A percentile compares a stretch with the other conserved stretches of the same genome.
These are phyloP conservation scores for Acropternis orthonyx DNA, from an alignment of 2,797 vertebrate species.

Conservation along the genomic window DNA sequence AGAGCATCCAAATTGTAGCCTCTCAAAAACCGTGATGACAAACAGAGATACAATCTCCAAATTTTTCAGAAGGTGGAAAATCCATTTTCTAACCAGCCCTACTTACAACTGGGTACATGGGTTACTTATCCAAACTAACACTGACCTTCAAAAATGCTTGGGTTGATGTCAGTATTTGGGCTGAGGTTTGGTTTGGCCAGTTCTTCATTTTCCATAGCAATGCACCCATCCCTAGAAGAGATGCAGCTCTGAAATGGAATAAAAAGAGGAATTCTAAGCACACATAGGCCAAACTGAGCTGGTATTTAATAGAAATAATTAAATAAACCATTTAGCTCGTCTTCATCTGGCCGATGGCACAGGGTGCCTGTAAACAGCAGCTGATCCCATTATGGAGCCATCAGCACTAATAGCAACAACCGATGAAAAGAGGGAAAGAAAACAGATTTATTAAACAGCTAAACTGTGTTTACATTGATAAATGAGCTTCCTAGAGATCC, in stretches of 20 bases:
- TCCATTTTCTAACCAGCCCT: constrained; percentile 67
- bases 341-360: background rate
- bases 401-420: background rate
- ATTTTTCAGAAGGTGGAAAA: constrained; percentile 54
- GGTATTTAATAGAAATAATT: background rate
- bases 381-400: background rate
- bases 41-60: background rate
- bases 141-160: constrained; percentile 66
- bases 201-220: constrained; percentile 49
- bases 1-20: background rate
- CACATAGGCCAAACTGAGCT: background rate
- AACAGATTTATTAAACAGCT: constrained; percentile 58
- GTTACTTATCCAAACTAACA: constrained; percentile 67
- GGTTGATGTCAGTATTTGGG: constrained; percentile 67
- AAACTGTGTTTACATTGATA: constrained; percentile 60
- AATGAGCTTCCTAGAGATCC: constrained; percentile 59
- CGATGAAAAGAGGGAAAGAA: background rate
- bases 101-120: constrained; percentile 54
- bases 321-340: background rate
- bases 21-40: background rate
- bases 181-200: constrained; percentile 69
- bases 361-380: rapidly evolving
- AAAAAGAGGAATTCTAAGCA: background rate
- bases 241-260: constrained; percentile 12
- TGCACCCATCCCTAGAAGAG: constrained; percentile 55